Conservation (phyloP, 2,888 invertebrate species). For the Microctonus hyperodae region DNA sequence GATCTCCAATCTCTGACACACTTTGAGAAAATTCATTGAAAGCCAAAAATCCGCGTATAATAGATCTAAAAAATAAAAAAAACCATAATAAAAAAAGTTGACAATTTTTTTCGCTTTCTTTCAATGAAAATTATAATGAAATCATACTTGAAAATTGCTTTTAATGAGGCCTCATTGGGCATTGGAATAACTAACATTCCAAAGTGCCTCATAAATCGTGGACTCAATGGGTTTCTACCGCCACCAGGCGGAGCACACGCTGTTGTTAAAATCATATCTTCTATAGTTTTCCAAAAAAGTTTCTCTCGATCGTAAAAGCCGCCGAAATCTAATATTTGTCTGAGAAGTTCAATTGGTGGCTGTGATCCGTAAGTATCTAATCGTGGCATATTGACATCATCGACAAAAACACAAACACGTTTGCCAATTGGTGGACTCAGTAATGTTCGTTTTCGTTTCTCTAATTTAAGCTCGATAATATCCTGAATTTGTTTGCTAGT, state of each 20-base stretch:
- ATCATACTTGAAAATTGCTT: slow-evolving; percentile 73
- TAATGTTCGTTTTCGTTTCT: slow-evolving; percentile 80
- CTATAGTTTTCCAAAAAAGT: slow-evolving; percentile 87
- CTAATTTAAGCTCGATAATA: slow-evolving; percentile 85
- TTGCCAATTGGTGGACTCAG: slow-evolving; percentile 86
- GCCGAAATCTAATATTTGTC: slow-evolving; percentile 79
- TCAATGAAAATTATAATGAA: neutral
- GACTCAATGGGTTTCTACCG: slow-evolving; percentile 84
- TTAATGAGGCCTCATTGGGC: slow-evolving; percentile 79
- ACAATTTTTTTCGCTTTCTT: neutral
- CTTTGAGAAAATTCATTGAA: slow-evolving; percentile 74
- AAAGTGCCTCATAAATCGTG: slow-evolving; percentile 87
- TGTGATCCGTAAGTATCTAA: slow-evolving; percentile 89
- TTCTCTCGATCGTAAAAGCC: slow-evolving; percentile 90
- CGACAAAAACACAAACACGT: slow-evolving; percentile 84
- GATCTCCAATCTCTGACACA: slow-evolving; percentile 72
- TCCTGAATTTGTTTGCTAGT: slow-evolving; percentile 84
- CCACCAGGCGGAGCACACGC: slow-evolving; percentile 94
- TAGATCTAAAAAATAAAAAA: slow-evolving; percentile 64
- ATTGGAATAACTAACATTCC: slow-evolving; percentile 84
- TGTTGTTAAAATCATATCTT: slow-evolving; percentile 80
- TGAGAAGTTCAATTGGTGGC: slow-evolving; percentile 87
- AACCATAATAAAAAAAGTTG: neutral
- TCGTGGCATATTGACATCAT: slow-evolving; percentile 92
- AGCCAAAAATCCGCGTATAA: slow-evolving; percentile 77